Evolutionary conservation across 2,888 invertebrate genomes (phyloP).

Genomic region (Dorcus parallelipipedus): DNA sequence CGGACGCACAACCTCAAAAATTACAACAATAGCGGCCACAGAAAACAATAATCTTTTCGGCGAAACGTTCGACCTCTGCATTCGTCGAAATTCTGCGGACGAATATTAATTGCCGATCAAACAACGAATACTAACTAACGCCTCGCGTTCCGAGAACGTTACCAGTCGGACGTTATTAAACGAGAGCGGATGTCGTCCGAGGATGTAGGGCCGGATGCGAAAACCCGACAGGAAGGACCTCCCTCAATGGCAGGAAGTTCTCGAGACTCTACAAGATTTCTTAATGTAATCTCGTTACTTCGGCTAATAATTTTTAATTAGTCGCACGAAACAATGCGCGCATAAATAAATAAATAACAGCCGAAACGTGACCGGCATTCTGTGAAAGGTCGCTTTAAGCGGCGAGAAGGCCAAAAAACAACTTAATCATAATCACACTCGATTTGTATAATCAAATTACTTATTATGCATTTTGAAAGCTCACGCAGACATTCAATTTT

Average conservation of each 20-base stretch:
- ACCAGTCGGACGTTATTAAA: constrained; percentile 12
- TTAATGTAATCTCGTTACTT: constrained; percentile 19
- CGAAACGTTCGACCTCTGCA: no score
- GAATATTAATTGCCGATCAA: no score
- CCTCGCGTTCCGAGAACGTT: no score
- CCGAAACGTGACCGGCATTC: constrained; percentile 3
- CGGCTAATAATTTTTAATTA: neutral
- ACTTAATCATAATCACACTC: neutral
- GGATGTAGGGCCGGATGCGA: constrained; percentile 29
- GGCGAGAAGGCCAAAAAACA: constrained; percentile 7
- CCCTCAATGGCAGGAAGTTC: constrained; percentile 29
- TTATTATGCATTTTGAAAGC: no score
- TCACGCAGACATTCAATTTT: no score
- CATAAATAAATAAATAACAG: no score
- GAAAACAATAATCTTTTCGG: no score
- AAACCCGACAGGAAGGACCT: constrained; percentile 25
- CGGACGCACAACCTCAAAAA: no score
- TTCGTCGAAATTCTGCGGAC: no score
- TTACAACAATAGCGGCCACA: no score
- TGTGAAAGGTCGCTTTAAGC: constrained; percentile 4
- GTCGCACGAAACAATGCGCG: neutral
- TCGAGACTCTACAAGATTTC: constrained; percentile 27
- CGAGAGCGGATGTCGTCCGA: constrained; percentile 27
- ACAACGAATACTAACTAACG: no score
- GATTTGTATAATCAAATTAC: no score